Conservation (phyloP, 1,140 invertebrate species). For the Pentalonia nigronervosa region DNA sequence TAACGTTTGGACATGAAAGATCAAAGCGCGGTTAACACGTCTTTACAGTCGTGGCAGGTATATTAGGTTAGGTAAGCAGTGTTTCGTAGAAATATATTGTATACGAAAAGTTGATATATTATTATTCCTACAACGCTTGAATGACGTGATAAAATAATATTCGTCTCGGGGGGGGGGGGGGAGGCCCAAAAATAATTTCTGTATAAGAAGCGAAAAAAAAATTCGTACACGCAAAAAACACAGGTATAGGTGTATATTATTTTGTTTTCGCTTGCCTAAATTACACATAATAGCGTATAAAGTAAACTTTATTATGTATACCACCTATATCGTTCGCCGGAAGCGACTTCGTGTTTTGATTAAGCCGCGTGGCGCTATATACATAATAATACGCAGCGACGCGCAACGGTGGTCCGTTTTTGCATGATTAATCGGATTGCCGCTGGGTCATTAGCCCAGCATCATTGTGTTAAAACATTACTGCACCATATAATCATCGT, state of each 20-base stretch:
- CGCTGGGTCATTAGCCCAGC: constrained; percentile 2
- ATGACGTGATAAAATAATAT: not conserved
- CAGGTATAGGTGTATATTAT: not conserved
- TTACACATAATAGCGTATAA: not conserved
- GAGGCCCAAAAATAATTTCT: not conserved
- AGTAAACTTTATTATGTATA: not conserved
- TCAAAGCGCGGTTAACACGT: not conserved
- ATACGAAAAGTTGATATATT: not conserved
- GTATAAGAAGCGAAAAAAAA: not conserved
- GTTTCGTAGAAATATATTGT: not conserved
- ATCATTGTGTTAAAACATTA: not conserved
- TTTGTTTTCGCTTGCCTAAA: not conserved
- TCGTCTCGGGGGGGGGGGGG: not conserved
- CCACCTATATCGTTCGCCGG: not conserved
- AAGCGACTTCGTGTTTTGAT: not conserved
- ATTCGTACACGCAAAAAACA: not conserved
- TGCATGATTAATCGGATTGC: constrained; percentile 4
- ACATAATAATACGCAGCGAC: not conserved
- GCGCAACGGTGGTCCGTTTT: not conserved
- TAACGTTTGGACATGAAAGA: not conserved
- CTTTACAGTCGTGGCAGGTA: not conserved
- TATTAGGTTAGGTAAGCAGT: not conserved
- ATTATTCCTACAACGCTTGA: not conserved
- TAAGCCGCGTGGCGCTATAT: constrained; percentile 20
- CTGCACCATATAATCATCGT: not conserved